Evolutionary conservation across 2,113 vertebrate genomes (phyloP).

Genomic region (Dasyurus viverrinus): DNA sequence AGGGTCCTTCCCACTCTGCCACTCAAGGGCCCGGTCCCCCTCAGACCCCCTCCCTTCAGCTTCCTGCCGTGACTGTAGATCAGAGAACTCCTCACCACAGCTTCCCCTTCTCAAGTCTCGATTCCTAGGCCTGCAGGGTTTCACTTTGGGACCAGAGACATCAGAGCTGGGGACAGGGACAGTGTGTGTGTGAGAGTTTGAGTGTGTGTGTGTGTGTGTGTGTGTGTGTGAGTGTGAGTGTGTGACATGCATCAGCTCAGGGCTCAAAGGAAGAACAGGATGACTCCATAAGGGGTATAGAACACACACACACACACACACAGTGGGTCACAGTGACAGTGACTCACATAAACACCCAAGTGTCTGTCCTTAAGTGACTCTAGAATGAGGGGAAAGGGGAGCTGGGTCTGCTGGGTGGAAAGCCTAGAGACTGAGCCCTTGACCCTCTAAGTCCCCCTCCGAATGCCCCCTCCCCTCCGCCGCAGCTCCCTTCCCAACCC

Average conservation of each 20-base stretch:
- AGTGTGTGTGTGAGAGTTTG: not conserved
- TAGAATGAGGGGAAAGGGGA: conserved; percentile 10
- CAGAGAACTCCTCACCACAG: conserved; percentile 81
- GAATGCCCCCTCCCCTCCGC: not conserved
- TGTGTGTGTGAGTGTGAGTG: no score
- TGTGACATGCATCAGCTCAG: not conserved
- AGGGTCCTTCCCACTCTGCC: not conserved
- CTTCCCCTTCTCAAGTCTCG: conserved; percentile 83
- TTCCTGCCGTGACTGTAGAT: conserved; percentile 84
- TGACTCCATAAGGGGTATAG: conserved; percentile 53
- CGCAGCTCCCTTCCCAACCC: not conserved
- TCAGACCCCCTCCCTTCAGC: conserved; percentile 66
- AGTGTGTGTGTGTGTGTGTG: not conserved
- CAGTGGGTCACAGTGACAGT: conserved; percentile 68
- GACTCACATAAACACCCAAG: conserved; percentile 28
- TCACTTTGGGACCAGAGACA: conserved; percentile 72
- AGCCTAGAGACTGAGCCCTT: not conserved
- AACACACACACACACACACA: not conserved
- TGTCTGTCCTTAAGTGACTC: conserved; percentile 50
- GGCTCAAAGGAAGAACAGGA: conserved; percentile 17
- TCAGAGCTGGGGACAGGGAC: conserved; percentile 50
- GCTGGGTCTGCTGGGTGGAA: no score
- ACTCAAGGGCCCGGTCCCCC: not conserved
- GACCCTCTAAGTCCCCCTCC: not conserved
- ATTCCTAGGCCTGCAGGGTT: conserved; percentile 80